These are phyloP conservation scores for Xestia xanthographa DNA, from an alignment of 2,888 invertebrate species.

Conservation along the genomic window DNA sequence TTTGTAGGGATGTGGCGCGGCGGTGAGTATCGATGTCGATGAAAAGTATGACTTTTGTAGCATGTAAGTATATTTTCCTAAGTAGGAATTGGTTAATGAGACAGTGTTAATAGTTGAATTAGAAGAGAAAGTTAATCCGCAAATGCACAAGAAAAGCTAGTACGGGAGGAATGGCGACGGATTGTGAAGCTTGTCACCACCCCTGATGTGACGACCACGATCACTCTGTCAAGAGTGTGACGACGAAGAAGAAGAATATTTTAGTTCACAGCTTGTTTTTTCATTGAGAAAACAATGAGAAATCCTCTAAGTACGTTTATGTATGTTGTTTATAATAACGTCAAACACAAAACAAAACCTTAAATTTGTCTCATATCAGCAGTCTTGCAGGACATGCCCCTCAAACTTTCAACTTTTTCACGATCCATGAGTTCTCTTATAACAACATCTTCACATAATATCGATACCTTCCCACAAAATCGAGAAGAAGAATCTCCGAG, in stretches of 20 bases:
- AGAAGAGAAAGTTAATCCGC: no score
- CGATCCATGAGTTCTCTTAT: background rate
- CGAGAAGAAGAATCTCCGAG: conserved; percentile 40
- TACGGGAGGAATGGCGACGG: no score
- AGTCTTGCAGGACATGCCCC: background rate
- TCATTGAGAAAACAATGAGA: no score
- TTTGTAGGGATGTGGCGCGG: conserved; percentile 57
- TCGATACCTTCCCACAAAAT: conserved; percentile 39
- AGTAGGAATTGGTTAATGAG: background rate
- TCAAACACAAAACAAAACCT: background rate
- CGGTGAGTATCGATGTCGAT: conserved; percentile 50
- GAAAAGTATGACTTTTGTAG: conserved; percentile 20
- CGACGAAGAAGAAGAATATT: no score
- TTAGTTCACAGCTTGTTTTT: background rate
- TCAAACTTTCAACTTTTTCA: background rate
- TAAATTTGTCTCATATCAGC: background rate
- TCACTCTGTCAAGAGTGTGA: no score
- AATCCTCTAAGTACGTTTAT: background rate
- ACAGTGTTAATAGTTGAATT: background rate
- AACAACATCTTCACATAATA: background rate
- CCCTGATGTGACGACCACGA: no score
- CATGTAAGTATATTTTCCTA: background rate
- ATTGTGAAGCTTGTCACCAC: no score
- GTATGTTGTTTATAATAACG: background rate
- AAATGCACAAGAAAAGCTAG: no score